Percentiles rank a stretch among this genome's conserved stretches.
phyloP scores from a whole-genome alignment of 2,797 vertebrate species.

The Tiaroga cobitis region DNA sequence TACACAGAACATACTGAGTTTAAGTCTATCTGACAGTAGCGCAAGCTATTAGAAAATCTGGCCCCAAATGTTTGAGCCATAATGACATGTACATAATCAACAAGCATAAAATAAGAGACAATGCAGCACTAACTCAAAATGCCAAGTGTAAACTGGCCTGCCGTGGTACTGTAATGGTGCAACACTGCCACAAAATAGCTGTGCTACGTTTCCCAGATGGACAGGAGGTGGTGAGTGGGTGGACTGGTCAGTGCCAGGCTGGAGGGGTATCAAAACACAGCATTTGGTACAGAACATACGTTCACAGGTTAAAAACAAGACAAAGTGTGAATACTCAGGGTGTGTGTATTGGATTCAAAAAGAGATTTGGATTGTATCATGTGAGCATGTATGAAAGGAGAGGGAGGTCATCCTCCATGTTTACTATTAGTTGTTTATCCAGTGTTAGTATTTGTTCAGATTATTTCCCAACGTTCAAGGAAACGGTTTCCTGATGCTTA shows the following conservation, averaged over 20 bases:
- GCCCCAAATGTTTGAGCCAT: neutral
- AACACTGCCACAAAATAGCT: conserved; percentile 1
- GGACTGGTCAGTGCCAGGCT: conserved; percentile 43
- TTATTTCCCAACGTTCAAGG: neutral
- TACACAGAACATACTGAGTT: too few relatives aligned
- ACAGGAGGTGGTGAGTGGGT: conserved; percentile 47
- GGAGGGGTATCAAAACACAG: conserved; percentile 42
- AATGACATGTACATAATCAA: neutral
- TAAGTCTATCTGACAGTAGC: too few relatives aligned
- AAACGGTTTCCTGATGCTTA: neutral
- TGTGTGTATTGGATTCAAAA: neutral
- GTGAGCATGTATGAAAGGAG: neutral
- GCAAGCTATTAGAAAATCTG: too few relatives aligned
- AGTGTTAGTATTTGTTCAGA: conserved; percentile 13
- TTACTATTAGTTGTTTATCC: conserved; percentile 1
- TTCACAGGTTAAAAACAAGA: conserved; percentile 43
- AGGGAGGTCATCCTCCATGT: neutral
- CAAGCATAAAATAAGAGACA: neutral
- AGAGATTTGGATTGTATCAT: neutral
- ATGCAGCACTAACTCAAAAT: conserved; percentile 1
- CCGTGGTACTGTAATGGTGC: neutral
- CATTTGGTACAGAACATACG: conserved; percentile 30
- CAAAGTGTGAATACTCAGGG: conserved; percentile 1
- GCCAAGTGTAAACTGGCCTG: neutral
- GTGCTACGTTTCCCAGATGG: conserved; percentile 23